Conservation (phyloP, 2,113 vertebrate genomes). For the Orycteropus afer region DNA sequence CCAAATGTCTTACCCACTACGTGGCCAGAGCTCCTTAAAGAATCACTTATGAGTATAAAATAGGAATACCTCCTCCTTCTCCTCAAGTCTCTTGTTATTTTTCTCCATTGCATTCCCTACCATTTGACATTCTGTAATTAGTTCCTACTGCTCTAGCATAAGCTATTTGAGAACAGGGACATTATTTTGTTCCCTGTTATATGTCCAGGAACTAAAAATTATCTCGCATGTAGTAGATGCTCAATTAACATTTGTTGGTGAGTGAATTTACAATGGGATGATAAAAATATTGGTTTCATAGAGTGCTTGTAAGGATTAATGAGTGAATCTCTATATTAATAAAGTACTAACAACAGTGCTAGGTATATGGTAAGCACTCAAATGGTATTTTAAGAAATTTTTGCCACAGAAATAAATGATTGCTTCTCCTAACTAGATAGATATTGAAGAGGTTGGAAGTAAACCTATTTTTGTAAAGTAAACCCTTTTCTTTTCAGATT, state of each 20-base stretch:
- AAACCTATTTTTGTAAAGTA: background rate
- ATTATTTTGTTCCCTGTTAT: background rate
- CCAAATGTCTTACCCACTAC: too few relatives aligned
- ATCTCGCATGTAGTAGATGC: background rate
- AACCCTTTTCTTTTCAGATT: background rate
- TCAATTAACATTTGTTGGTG: constrained; percentile 37
- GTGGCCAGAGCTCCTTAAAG: too few relatives aligned
- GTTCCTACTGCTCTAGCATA: background rate
- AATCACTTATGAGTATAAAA: background rate
- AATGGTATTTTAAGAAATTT: background rate
- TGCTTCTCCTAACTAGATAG: constrained; percentile 4
- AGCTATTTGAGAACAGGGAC: background rate
- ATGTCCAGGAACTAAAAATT: constrained; percentile 13
- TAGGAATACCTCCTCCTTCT: background rate
- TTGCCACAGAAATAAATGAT: constrained; percentile 6
- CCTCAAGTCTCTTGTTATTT: background rate
- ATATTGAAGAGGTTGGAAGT: background rate
- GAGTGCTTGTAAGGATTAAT: constrained; percentile 31
- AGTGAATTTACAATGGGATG: constrained; percentile 17
- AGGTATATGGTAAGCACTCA: background rate
- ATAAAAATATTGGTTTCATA: constrained; percentile 1
- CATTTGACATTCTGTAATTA: background rate
- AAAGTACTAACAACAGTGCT: background rate
- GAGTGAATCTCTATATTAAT: background rate
- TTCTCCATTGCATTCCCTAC: background rate